phyloP scores from a whole-genome alignment of 1,140 invertebrate species.

The Muscidifurax raptorellus region DNA sequence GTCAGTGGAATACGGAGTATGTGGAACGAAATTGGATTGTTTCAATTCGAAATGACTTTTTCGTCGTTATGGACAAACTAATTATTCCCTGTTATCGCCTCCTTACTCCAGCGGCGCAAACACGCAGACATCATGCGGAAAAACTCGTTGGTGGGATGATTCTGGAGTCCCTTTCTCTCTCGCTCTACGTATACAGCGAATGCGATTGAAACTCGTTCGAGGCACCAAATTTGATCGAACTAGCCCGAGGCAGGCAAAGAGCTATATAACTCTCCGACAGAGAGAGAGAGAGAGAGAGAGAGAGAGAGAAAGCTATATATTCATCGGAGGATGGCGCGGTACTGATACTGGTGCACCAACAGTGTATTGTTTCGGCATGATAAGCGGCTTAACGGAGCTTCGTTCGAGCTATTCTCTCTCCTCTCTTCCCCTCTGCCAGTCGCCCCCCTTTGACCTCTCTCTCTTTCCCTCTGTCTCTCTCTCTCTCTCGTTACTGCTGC shows the following conservation, averaged over 20 bases:
- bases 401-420: conserved; percentile 60
- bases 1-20: too few species aligned
- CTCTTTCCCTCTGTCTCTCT: neutral
- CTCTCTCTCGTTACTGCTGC: conserved; percentile 36
- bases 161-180: neutral
- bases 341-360: conserved; percentile 75
- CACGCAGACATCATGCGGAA: neutral
- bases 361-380: conserved; percentile 76
- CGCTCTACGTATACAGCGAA: conserved; percentile 32
- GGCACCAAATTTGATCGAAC: conserved; percentile 68
- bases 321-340: conserved; percentile 56
- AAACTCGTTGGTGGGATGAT: neutral
- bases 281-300: too few species aligned
- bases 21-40: too few species aligned
- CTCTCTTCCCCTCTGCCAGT: conserved; percentile 7
- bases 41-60: too few species aligned
- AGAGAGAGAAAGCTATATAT: conserved; percentile 6
- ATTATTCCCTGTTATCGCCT: neutral
- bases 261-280: neutral
- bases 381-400: conserved; percentile 76
- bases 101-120: neutral
- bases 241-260: conserved; percentile 51
- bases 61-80: neutral
- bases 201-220: conserved; percentile 65
- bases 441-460: neutral